Evolutionary conservation across 2,113 vertebrate genomes (phyloP), one percentile per base, ranked within the genome.

Genomic region (Ptilonorhynchus violaceus): DNA sequence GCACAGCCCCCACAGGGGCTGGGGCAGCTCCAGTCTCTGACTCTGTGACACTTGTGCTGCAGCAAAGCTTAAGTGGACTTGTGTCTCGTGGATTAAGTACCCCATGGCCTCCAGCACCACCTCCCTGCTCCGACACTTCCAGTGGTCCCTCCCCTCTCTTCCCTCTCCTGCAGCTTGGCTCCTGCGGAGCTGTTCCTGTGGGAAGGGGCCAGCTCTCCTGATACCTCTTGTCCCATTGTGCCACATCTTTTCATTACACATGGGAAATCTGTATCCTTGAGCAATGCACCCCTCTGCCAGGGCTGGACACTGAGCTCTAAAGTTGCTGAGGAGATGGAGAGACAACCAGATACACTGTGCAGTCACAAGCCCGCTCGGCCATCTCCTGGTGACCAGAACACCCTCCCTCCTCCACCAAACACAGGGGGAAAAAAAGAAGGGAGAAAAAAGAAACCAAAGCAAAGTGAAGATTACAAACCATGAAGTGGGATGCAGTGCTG

Each of bases 401-500:
- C 22, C 15, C 33, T 19, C 52, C 22, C 67, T 68, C 24, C 37
- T 72, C 41, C 49, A 68, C 16, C 44, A 47, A 67, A 60, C 52
- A 41, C 0, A 11, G 0, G 19, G 16, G 15, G 2, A 16, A 52
- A 41, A 41, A 56, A 27, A 9, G 14, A 42, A 39, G 4, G 5
- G 6, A 10, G 10, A 1, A 1, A 3, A 5, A 13, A 3, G 24
- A 31, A 60, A 11, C 30, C 27, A 81, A 75, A 56, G 18, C 30
- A 13, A 83, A 89, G 44, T 19, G 35, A 67, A 70, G 56, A 31
- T 59, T 91, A 98, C 98, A 95, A 81, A 99, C 99, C 98, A 91
- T 99, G 99, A 74, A 99, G 98, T 27, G 99, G 99, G 82, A 99
- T 98, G 97, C 99, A 99, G 88, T 98, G 98, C 85, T 98, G 98